Conservation (phyloP, 1,140 invertebrate species). For the Drosophila varians region DNA sequence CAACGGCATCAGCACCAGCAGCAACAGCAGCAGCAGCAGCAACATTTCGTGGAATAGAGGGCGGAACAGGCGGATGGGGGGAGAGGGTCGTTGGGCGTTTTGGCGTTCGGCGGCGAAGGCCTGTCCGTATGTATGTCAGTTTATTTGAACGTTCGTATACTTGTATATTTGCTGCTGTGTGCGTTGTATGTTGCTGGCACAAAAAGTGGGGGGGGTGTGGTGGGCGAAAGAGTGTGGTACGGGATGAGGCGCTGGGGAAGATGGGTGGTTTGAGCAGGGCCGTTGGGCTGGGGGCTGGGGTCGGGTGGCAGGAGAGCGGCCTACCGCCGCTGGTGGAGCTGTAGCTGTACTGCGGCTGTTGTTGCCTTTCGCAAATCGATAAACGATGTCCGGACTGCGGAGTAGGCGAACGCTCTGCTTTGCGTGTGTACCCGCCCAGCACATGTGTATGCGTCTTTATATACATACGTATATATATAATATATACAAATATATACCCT, state of each 20-base stretch:
- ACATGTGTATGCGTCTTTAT: constrained; percentile 18
- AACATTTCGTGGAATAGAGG: constrained; percentile 39
- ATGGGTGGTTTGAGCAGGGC: constrained; percentile 1
- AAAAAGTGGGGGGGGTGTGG: constrained; percentile 30
- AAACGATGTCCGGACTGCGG: constrained; percentile 74
- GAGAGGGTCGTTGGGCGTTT: constrained; percentile 41
- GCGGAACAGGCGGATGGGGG: constrained; percentile 9
- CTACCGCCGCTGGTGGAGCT: constrained; percentile 45
- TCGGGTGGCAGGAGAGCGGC: constrained; percentile 45
- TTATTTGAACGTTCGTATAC: constrained; percentile 27
- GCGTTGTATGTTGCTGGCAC: constrained; percentile 29
- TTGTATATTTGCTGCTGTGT: constrained; percentile 21
- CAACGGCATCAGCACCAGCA: constrained; percentile 41
- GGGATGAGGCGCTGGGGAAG: constrained; percentile 9
- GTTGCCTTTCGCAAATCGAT: constrained; percentile 75
- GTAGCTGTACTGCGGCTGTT: constrained; percentile 34
- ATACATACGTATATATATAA: constrained; percentile 9
- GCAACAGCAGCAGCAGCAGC: constrained; percentile 43
- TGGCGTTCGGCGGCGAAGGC: constrained; percentile 56
- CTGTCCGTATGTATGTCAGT: constrained; percentile 29
- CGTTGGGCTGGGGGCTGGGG: constrained; percentile 1
- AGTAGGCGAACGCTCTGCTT: constrained; percentile 70
- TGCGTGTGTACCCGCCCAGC: constrained; percentile 49
- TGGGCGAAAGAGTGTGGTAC: neutral
- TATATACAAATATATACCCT: constrained; percentile 3